Conservation (phyloP, 1,140 invertebrate genomes). For the Neodiprion virginianus region DNA sequence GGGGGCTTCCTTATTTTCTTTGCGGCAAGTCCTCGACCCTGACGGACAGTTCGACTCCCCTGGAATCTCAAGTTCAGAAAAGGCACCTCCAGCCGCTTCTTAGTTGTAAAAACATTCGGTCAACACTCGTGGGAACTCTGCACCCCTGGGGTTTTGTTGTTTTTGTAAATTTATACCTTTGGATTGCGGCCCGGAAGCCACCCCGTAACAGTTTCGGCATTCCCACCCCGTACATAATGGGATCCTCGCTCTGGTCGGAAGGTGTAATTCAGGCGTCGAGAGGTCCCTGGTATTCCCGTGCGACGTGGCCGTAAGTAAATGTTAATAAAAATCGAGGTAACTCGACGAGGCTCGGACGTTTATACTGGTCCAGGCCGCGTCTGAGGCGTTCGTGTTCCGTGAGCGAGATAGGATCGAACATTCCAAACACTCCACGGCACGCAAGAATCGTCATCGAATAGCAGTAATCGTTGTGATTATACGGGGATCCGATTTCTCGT, state of each 20-base stretch:
- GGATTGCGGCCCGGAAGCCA: neutral
- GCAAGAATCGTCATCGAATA: neutral
- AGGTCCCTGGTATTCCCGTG: too few relatives aligned
- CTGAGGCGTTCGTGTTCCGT: too few relatives aligned
- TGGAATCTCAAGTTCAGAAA: neutral
- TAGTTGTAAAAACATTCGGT: slow-evolving; percentile 14
- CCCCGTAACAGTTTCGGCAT: too few relatives aligned
- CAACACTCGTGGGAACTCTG: slow-evolving; percentile 11
- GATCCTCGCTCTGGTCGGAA: too few relatives aligned
- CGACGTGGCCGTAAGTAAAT: too few relatives aligned
- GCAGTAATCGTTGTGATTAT: neutral
- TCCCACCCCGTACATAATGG: too few relatives aligned
- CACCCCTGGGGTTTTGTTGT: neutral
- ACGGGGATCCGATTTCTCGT: neutral
- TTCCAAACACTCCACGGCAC: neutral
- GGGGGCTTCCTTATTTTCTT: slow-evolving; percentile 11
- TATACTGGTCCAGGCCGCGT: too few relatives aligned
- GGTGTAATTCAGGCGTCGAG: too few relatives aligned
- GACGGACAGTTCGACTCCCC: neutral
- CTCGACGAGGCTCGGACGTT: too few relatives aligned
- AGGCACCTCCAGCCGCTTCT: neutral
- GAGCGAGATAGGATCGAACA: neutral
- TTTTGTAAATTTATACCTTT: slow-evolving; percentile 16
- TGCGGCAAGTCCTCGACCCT: neutral
- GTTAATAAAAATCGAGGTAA: too few relatives aligned